Base-by-base conservation (phyloP, 2,113 vertebrate species). In the Riparia riparia region DNA sequence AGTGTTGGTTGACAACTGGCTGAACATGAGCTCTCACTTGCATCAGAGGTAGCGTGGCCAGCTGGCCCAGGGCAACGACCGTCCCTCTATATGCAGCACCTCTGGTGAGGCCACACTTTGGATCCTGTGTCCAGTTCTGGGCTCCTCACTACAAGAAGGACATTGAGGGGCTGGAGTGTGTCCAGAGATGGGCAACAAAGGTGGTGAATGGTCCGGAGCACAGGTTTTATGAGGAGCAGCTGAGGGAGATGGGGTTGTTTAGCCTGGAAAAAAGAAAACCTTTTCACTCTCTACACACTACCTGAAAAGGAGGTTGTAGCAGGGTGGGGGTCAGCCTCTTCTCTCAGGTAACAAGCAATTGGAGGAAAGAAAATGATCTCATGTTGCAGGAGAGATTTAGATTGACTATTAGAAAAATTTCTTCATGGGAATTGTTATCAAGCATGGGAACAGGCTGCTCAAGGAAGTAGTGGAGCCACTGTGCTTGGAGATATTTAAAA, bases 31-130 rank as follows among this genome's bases (percentile, higher is more conserved):
- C 6, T 34, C 24, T 29, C 20, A 34, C 13, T 34, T 71, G 10
- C 19, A 21, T 31, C 57, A 56, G 41, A 3, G 34, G 25, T 7
- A 56, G 10, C 2, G 3, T 17, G 57, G 34, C 28, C n/a, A n/a
- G 24, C 24, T 63, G 29, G 24, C 63, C 16, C 21, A 25, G 19
- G 11, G 8, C 24, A 41, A 25, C 42, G 57, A 71, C 6, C 0
- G 0, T 42, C 5, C 29, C 19, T 13, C 41, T 29, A 1, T 34
- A 29, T 34, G 12, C 4, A 2, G 34, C 20, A 34, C 49, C n/a
- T n/a, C n/a, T 41, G 57, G 4, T 56, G 42, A 80, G 31, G 25
- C 34, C 31, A 29, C 2, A 31, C 34, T 11, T 49, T 28, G 2
- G 12, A n/a, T 71, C 13, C 13, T 41, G 29, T 34, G 29, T 49